Evolutionary conservation across 2,797 vertebrate species (phyloP), one percentile per base, ranked within the genome.

Genomic region (Eupleurogrammus muticus): DNA sequence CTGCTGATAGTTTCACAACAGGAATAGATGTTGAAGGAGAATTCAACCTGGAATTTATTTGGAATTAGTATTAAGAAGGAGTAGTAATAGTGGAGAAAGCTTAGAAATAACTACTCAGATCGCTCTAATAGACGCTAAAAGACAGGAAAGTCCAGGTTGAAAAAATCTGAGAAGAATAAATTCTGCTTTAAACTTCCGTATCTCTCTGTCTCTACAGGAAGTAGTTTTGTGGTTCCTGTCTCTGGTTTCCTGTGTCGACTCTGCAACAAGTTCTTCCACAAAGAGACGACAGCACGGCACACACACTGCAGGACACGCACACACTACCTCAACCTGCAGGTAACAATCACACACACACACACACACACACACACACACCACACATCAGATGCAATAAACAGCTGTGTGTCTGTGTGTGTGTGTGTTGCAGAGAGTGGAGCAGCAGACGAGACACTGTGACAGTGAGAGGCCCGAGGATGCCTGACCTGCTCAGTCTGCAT

Each of bases 181-280:
- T 28, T 6, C 28, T 28, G 3, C 28, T 28, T 28, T 6, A 28
- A 28, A 28, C 28, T 3, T 28, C 28, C 28, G 6, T 28, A 3
- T 40, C 38, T 17, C 0, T 79, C 2, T 38, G 50, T 73, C 17
- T 52, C 17, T 0, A n/a, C 85, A 89, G 89, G 87, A 81, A 77
- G 75, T 28, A 35, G 57, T 17, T 88, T 86, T 14, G 81, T 91
- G 28, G 81, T 90, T 75, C 88, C 88, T 35, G 87, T 86, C 6
- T 69, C 73, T 2, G 90, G 90, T 16, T 90, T 90, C 73, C 51
- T 89, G 42, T 90, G 87, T 79, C 83, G 23, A 40, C 83, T 89
- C 5, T 90, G 90, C 11, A 80, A 82, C 55, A 88, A 81, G 76
- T 91, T 91, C 51, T 91, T 89, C 73, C 65, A 81, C 80, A 58